Evolutionary conservation across 1,140 invertebrate species (phyloP), one percentile per base, ranked within the genome.

Genomic region (Danaus melanippus): DNA sequence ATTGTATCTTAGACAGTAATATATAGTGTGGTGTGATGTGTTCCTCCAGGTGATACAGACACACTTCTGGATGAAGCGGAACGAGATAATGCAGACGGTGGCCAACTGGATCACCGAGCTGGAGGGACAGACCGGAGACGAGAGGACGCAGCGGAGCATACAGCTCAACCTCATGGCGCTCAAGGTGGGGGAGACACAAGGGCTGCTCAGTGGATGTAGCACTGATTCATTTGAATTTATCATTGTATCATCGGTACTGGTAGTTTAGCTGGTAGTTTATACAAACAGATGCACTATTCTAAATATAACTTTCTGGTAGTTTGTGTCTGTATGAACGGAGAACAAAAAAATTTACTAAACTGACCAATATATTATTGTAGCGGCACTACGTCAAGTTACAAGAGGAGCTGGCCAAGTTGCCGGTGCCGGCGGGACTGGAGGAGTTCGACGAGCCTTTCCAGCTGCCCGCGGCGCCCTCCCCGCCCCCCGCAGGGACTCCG

Each of bases 41-140:
- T 15, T 42, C 21, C 11, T 10, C 10, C 76, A 96, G 92, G 94
- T 98, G 10, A 96, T 98, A 67, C 92, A 96, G 62, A 93, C 94
- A 46, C 97, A 98, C 86, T 98, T 98, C 78, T 98, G 96, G 94
- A 89, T 98, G 60, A 98, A 98, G 79, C 91, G 95, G 39, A 91
- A 96, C 65, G 96, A 98, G 86, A 95, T 98, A 63, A 91, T 96
- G 73, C 89, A 91, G 56, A 96, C 97, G 83, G 92, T 97, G 57
- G 93, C 97, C 72, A 90, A 91, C 56, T 98, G 97, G 96, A 95
- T 97, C 67, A 90, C 90, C 53, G 96, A 98, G 67, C 90, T 97
- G 79, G 94, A 95, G 72, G 87, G 88, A 51, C 90, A 94, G 77
- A 90, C 90, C 70, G 89, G 89, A 64, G 93, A 95, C 86, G 90